A percentile compares a stretch with the other conserved stretches of the same genome.
phyloP scores from a whole-genome alignment of 2,113 vertebrate species.

The Atrichornis clamosus region DNA sequence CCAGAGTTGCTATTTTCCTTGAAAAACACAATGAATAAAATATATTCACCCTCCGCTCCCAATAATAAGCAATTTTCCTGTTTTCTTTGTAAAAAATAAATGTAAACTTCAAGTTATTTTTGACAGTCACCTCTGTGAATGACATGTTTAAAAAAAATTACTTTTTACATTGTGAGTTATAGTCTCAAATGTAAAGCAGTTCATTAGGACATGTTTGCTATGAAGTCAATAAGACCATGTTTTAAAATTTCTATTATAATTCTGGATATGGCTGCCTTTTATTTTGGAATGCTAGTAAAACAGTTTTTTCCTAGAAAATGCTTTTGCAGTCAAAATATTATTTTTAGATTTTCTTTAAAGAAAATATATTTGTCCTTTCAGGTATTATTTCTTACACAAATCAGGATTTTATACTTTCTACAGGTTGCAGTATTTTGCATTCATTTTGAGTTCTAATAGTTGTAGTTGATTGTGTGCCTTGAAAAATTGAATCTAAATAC shows the following conservation, averaged over 20 bases:
- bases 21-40: neutral
- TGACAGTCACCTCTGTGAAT: neutral
- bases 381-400: neutral
- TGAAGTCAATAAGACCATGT: neutral
- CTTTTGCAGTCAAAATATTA: neutral
- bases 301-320: neutral
- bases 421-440: neutral
- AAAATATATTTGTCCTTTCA: neutral
- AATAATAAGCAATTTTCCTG: neutral
- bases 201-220: neutral
- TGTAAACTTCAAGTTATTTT: no score
- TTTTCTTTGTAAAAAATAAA: neutral
- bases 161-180: neutral
- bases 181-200: neutral
- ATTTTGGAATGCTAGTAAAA: neutral
- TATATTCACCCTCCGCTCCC: rapidly evolving
- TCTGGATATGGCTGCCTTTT: neutral
- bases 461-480: neutral
- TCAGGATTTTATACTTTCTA: neutral
- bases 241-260: neutral
- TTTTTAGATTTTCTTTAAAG: neutral
- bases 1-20: neutral
- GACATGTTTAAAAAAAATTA: neutral
- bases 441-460: neutral
- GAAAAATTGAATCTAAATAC: neutral